Percentiles rank a stretch among this genome's conserved stretches.
phyloP scores from a whole-genome alignment of 2,113 vertebrate species.

The Parus major region DNA sequence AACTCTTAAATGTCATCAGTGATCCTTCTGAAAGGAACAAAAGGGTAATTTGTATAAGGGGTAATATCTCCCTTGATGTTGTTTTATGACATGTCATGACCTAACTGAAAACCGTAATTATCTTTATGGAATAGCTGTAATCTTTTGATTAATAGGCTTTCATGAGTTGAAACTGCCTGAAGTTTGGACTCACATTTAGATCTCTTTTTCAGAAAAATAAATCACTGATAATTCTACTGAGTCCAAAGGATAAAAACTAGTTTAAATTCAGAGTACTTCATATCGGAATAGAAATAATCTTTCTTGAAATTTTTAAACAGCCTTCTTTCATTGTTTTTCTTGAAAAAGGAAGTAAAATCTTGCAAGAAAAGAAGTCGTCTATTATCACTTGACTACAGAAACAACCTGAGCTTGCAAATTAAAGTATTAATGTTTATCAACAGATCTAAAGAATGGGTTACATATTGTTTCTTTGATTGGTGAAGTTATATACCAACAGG shows the following conservation, averaged over 20 bases:
- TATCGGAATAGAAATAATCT: not conserved
- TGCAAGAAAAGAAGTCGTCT: not conserved
- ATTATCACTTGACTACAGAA: not conserved
- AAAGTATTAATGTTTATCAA: not conserved
- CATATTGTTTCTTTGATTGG: not conserved
- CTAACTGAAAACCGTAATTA: conserved; percentile 22
- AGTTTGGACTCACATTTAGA: not conserved
- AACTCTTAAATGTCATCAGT: conserved; percentile 5
- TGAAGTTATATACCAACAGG: not conserved
- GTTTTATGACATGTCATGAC: conserved; percentile 30
- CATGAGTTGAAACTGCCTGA: not conserved
- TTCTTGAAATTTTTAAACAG: not conserved
- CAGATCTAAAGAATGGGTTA: not conserved
- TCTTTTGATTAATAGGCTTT: conserved; percentile 39
- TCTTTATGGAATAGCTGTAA: conserved; percentile 12
- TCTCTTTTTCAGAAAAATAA: not conserved
- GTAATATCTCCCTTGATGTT: not conserved
- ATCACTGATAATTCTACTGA: not conserved
- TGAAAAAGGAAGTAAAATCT: not conserved
- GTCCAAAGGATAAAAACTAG: not conserved
- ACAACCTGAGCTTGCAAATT: not conserved
- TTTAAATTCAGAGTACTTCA: not conserved
- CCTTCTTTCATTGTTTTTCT: not conserved
- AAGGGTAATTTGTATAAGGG: conserved; percentile 33
- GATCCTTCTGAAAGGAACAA: conserved; percentile 5